phyloP scores from a whole-genome alignment of 2,797 vertebrate genomes.

The Limosa lapponica region DNA sequence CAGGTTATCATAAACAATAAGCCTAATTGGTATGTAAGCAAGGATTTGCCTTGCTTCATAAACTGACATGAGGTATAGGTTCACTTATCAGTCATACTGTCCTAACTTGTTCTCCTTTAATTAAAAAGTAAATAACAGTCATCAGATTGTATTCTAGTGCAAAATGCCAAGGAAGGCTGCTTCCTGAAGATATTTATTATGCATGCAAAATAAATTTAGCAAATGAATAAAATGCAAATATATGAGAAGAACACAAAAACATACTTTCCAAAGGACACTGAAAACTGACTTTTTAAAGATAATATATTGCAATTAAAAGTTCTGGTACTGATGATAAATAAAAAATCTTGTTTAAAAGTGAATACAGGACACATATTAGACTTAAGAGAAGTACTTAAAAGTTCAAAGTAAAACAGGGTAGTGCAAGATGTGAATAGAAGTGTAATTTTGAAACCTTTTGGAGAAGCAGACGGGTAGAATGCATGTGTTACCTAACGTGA shows the following conservation, averaged over 20 bases:
- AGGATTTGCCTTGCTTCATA: slow-evolving; percentile 28
- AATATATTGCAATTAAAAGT: slow-evolving; percentile 26
- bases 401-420: not conserved
- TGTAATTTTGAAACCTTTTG: not conserved
- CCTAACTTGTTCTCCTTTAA: slow-evolving; percentile 73
- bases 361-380: not conserved
- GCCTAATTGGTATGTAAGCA: not conserved
- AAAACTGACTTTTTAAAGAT: not conserved
- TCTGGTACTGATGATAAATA: not conserved
- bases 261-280: not conserved
- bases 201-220: slow-evolving; percentile 28
- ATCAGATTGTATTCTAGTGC: slow-evolving; percentile 65
- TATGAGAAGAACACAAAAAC: not conserved
- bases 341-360: not conserved
- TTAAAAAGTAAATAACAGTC: slow-evolving; percentile 78
- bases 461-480: not conserved
- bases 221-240: slow-evolving; percentile 39
- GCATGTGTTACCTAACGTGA: fast-evolving
- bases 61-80: slow-evolving; percentile 64
- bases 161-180: slow-evolving; percentile 39
- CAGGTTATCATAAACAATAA: not conserved
- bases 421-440: not conserved
- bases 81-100: slow-evolving; percentile 68
- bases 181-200: slow-evolving; percentile 52
- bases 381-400: not conserved